Base-by-base conservation (phyloP, 2,113 vertebrate species). In the Nipponia nippon region DNA sequence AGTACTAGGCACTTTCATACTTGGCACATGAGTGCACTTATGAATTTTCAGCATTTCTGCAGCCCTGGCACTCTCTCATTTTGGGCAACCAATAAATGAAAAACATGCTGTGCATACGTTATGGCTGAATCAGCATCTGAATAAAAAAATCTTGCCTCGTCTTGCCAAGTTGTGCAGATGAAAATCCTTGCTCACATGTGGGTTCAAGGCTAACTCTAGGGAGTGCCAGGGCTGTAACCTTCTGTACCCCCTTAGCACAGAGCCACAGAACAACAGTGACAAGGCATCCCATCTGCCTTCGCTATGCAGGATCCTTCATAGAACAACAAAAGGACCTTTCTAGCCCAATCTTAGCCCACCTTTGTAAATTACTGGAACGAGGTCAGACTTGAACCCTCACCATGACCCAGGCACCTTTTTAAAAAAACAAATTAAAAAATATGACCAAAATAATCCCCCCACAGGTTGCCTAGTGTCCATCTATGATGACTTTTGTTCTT, bases 281-380 rank as follows among this genome's bases (percentile, higher is more conserved):
- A 12, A 29, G 10, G 32, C 18, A 56, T 23, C 44, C 10, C 23
- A 18, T 49, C 49, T n/a, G 38, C 42, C 14, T 34, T 36, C 1
- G 0, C 61, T 16, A 61, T 0, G 0, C 61, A 78, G 40, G 22
- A 5, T 52, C 29, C 29, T 59, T 42, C 61, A 29, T 9, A 71
- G 50, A 79, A 80, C 13, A 61, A 34, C 10, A 67, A 58, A 80
- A 36, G 14, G 17, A 27, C 44, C 58, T 69, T 32, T 47, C 56
- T 5, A 71, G 23, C 25, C 73, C 3, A 0, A 19, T 52, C 44
- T 90, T 65, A 52, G 44, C 34, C 7, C 38, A 32, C 21, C 13
- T 75, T 69, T 62, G 70, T 27, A 46, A 23, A 22, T 30, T 32
- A 38, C 50, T 65, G 34, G 34, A 86, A 53, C 0, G 1, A 65